These are phyloP conservation scores for Drosophila austrosaltans DNA, from an alignment of 2,888 invertebrate species.

Conservation along the genomic window DNA sequence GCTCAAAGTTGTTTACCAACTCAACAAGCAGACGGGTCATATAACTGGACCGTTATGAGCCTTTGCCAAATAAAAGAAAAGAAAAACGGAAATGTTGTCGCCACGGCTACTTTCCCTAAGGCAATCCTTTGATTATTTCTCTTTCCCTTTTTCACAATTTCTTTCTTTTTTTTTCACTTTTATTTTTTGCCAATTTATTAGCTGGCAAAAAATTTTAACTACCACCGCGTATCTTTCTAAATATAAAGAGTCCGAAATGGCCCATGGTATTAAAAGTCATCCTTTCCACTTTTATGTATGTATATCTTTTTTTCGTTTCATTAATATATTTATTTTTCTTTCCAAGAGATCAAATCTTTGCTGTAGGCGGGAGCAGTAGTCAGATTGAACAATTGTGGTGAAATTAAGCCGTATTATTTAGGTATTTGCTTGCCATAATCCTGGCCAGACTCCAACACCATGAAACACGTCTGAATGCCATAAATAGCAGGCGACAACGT, in stretches of 20 bases:
- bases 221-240: too few relatives aligned
- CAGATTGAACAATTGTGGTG: constrained; percentile 26
- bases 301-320: too few relatives aligned
- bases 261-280: too few relatives aligned
- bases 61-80: not conserved
- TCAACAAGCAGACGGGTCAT: not conserved
- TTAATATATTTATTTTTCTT: not conserved
- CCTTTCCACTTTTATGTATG: not conserved
- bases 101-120: not conserved
- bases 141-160: not conserved
- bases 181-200: constrained; percentile 7
- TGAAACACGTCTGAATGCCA: constrained; percentile 35
- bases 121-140: not conserved
- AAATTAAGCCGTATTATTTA: constrained; percentile 51
- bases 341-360: not conserved
- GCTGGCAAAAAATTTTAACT: not conserved
- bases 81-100: not conserved
- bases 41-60: not conserved
- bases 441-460: not conserved
- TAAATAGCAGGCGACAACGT: constrained; percentile 51
- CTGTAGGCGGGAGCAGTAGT: too few relatives aligned
- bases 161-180: not conserved
- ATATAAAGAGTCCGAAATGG: too few relatives aligned
- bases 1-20: constrained; percentile 9
- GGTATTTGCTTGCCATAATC: constrained; percentile 52